These are phyloP conservation scores for Yponomeuta cagnagella DNA, from an alignment of 2,888 invertebrate genomes.

Conservation along the genomic window DNA sequence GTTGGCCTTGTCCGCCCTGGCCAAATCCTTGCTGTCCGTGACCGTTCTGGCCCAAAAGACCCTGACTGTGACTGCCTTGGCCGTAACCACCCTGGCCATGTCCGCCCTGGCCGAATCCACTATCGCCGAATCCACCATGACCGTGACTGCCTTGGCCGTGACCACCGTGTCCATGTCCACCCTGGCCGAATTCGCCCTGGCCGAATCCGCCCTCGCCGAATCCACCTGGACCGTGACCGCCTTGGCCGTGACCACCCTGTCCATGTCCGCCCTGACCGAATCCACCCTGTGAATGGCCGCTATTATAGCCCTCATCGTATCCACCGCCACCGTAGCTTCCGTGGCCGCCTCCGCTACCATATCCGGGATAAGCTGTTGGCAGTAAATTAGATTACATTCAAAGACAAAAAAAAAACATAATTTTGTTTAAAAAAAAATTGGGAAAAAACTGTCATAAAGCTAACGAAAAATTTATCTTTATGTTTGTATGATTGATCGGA, in stretches of 20 bases:
- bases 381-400: not conserved
- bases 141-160: constrained; percentile 7
- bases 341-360: constrained; percentile 4
- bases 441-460: too few species aligned
- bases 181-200: constrained; percentile 17
- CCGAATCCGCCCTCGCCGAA: constrained; percentile 2
- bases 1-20: constrained; percentile 1
- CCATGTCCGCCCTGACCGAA: constrained; percentile 18
- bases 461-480: too few species aligned
- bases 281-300: constrained; percentile 18
- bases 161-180: constrained; percentile 9
- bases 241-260: constrained; percentile 15
- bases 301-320: not conserved
- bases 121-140: constrained; percentile 6
- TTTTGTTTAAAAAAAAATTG: not conserved
- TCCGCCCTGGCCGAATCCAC: constrained; percentile 19
- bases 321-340: constrained; percentile 2
- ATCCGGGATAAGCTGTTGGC: constrained; percentile 17
- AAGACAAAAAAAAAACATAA: not conserved
- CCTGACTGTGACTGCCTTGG: not conserved
- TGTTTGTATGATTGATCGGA: too few species aligned
- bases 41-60: too few species aligned
- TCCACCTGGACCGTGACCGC: not conserved
- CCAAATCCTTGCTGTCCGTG: not conserved
- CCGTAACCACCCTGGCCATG: constrained; percentile 19